A percentile compares a stretch with the other conserved stretches of the same genome.
Evolutionary conservation across 2,888 invertebrate species (phyloP).

Genomic region (Norana najaformis): DNA sequence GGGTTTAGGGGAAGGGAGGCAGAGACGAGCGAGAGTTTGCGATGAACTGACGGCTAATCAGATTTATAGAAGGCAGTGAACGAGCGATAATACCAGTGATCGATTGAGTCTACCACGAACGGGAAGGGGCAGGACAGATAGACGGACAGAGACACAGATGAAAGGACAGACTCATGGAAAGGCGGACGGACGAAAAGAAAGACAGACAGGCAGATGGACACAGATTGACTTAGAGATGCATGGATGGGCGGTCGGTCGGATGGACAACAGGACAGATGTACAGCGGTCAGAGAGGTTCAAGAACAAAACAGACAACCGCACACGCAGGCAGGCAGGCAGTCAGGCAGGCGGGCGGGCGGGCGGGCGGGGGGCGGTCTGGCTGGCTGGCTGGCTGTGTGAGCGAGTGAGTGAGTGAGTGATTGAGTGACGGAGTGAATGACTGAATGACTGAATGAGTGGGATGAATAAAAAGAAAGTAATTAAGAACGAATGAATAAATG

Average conservation of each 20-base stretch:
- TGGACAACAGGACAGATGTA: too few species aligned
- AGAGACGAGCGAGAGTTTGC: not conserved
- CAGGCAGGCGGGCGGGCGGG: too few species aligned
- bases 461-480: too few species aligned
- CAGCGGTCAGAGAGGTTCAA: too few species aligned
- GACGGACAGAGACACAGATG: not conserved
- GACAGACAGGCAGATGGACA: not conserved
- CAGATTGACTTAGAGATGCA: too few species aligned
- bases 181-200: not conserved
- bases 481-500: not conserved
- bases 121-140: not conserved
- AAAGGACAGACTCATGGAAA: not conserved
- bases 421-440: not conserved
- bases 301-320: too few species aligned
- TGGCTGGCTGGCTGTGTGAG: not conserved
- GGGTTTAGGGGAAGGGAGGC: not conserved
- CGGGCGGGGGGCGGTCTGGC: too few species aligned
- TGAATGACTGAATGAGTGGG: not conserved
- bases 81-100: conserved; percentile 24
- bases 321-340: too few species aligned
- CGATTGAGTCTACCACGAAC: not conserved
- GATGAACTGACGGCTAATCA: conserved; percentile 23
- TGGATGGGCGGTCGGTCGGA: too few species aligned
- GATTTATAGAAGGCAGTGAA: conserved; percentile 8
- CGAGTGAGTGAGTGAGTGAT: not conserved